These are phyloP conservation scores for Takifugu rubripes DNA, from an alignment of 2,797 vertebrate genomes.

Conservation along the genomic window DNA sequence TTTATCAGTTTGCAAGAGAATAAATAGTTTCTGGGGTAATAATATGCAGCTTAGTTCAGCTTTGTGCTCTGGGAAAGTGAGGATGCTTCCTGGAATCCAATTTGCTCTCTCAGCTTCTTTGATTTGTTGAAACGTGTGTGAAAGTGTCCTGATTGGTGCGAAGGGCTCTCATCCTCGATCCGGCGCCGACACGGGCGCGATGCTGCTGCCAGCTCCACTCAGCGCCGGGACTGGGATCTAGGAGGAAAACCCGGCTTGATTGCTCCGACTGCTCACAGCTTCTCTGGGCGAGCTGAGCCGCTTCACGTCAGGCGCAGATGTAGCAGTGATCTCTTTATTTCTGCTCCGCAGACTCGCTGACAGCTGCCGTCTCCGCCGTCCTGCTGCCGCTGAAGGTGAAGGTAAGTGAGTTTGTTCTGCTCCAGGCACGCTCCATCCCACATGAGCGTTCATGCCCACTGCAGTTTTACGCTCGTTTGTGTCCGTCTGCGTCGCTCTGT, in stretches of 20 bases:
- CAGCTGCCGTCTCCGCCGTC: slow-evolving; percentile 23
- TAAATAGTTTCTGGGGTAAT: not conserved
- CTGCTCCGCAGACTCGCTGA: slow-evolving; percentile 41
- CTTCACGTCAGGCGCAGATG: slow-evolving; percentile 13
- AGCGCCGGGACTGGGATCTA: too few relatives aligned
- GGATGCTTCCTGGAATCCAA: slow-evolving; percentile 50
- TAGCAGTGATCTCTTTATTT: slow-evolving; percentile 21
- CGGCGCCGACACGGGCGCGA: too few relatives aligned
- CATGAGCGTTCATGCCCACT: too few relatives aligned
- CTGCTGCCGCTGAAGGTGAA: not conserved
- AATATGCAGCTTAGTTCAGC: slow-evolving; percentile 13
- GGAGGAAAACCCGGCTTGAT: too few relatives aligned
- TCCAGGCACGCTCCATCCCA: too few relatives aligned
- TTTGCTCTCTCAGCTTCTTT: slow-evolving; percentile 48
- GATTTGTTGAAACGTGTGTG: slow-evolving; percentile 62
- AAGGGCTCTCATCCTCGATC: too few relatives aligned
- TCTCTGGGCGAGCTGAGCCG: not conserved
- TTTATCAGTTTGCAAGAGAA: too few relatives aligned
- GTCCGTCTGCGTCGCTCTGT: slow-evolving; percentile 6
- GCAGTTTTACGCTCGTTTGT: too few relatives aligned
- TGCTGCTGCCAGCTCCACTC: too few relatives aligned
- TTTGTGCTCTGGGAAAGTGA: slow-evolving; percentile 36
- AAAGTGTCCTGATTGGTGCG: too few relatives aligned
- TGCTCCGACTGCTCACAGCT: slow-evolving; percentile 8
- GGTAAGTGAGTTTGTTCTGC: not conserved